Evolutionary conservation across 2,888 invertebrate species (phyloP).

Genomic region (Andrena bucephala): DNA sequence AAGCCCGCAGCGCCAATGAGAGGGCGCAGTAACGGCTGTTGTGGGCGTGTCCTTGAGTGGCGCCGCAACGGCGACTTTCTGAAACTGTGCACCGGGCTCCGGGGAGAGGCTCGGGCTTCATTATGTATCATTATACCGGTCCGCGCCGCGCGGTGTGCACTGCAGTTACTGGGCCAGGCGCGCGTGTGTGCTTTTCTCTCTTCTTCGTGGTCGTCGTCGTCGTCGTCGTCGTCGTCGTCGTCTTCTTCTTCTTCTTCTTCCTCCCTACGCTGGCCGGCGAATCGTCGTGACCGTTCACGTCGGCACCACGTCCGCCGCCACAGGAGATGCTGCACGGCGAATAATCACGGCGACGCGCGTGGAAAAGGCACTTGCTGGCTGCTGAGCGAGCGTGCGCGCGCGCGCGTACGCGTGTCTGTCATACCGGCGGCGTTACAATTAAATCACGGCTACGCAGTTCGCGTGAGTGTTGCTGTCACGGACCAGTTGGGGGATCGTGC

Average conservation of each 20-base stretch:
- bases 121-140: conserved; percentile 85
- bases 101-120: conserved; percentile 84
- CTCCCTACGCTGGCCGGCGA: conserved; percentile 54
- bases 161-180: conserved; percentile 83
- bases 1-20: conserved; percentile 73
- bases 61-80: conserved; percentile 77
- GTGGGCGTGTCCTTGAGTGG: conserved; percentile 77
- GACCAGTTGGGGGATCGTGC: conserved; percentile 36
- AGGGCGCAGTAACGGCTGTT: conserved; percentile 15
- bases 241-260: conserved; percentile 61
- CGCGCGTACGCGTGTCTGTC: conserved; percentile 54
- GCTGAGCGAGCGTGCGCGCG: conserved; percentile 49
- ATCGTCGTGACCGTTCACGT: conserved; percentile 57
- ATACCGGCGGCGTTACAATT: conserved; percentile 60
- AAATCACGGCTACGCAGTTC: conserved; percentile 52
- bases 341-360: conserved; percentile 65
- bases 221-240: conserved; percentile 62
- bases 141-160: conserved; percentile 85
- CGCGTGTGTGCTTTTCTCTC: conserved; percentile 82
- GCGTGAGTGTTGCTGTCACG: conserved; percentile 62
- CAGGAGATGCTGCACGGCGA: conserved; percentile 58
- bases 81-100: conserved; percentile 77
- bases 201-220: conserved; percentile 71
- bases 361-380: conserved; percentile 58
- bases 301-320: conserved; percentile 51